phyloP scores from a whole-genome alignment of 2,888 invertebrate species.

The Andrena bucephala region DNA sequence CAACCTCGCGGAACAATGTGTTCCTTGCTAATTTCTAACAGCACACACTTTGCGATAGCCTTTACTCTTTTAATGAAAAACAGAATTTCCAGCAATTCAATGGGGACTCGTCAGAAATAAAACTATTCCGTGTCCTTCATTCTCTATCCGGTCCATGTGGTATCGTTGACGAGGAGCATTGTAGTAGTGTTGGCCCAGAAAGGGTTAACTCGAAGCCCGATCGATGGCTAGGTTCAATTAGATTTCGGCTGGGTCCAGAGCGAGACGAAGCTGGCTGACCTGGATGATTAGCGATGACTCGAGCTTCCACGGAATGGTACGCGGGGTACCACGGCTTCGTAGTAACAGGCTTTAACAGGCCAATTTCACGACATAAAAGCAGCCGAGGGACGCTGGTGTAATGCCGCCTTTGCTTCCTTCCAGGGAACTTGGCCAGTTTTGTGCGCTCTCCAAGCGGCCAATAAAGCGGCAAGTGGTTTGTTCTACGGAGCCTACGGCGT shows the following conservation, averaged over 20 bases:
- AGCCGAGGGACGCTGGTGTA: conserved; percentile 60
- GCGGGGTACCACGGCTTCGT: conserved; percentile 62
- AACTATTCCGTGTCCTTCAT: neutral
- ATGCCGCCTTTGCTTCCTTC: conserved; percentile 68
- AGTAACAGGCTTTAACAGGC: conserved; percentile 81
- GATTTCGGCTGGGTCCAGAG: conserved; percentile 35
- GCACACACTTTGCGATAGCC: neutral
- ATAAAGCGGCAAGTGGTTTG: conserved; percentile 70
- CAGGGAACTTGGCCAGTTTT: conserved; percentile 62
- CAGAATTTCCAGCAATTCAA: neutral
- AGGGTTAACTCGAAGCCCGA: conserved; percentile 26
- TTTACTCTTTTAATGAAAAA: neutral
- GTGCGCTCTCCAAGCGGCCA: conserved; percentile 63
- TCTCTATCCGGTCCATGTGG: neutral
- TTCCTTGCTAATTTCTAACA: neutral
- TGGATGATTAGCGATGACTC: conserved; percentile 54
- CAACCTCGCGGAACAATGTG: neutral
- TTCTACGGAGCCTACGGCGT: conserved; percentile 64
- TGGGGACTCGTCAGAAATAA: neutral
- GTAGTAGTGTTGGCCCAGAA: neutral
- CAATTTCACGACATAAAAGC: conserved; percentile 81
- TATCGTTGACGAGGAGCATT: neutral
- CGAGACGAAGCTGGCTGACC: conserved; percentile 56
- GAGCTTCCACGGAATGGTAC: conserved; percentile 65
- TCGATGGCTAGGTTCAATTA: conserved; percentile 56